A percentile compares a stretch with the other conserved stretches of the same genome.
Conservation (phyloP, 2,888 invertebrate species). For the Trissonchulus sp. region DNA sequence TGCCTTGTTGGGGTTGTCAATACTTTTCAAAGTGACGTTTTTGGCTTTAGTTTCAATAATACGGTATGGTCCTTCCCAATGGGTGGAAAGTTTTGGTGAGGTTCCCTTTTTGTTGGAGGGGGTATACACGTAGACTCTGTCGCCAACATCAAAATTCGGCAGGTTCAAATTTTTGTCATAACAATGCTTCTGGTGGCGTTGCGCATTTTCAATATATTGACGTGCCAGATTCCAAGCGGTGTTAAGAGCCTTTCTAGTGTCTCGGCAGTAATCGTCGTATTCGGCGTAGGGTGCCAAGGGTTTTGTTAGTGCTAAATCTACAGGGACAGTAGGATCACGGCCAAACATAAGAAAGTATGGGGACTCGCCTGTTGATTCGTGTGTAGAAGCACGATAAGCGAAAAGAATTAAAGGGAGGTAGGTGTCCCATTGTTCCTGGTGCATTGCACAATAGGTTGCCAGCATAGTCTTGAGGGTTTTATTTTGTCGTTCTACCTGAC, state of each 20-base stretch:
- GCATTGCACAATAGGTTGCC: neutral
- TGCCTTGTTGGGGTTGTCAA: slow-evolving; percentile 1
- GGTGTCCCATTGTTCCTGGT: neutral
- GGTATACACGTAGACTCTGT: neutral
- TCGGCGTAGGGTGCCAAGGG: neutral
- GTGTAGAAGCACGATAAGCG: neutral
- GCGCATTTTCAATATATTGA: neutral
- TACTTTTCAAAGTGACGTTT: too few relatives aligned
- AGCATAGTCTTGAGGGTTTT: neutral
- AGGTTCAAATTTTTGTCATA: neutral
- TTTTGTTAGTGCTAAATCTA: neutral
- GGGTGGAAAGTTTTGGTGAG: neutral
- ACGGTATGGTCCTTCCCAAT: neutral
- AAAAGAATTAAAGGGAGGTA: neutral
- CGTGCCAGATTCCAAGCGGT: neutral
- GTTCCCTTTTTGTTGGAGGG: neutral
- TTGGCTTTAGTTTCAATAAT: neutral
- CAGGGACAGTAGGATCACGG: neutral
- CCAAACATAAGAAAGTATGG: neutral
- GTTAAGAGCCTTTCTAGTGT: neutral
- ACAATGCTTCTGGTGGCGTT: neutral
- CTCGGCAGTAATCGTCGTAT: neutral
- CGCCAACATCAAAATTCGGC: neutral
- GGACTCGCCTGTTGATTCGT: neutral
- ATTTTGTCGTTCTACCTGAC: neutral